A percentile compares a stretch with the other conserved stretches of the same genome.
These are phyloP conservation scores for Caenorhabditis japonica DNA, from an alignment of 2,888 invertebrate genomes.

Conservation along the genomic window DNA sequence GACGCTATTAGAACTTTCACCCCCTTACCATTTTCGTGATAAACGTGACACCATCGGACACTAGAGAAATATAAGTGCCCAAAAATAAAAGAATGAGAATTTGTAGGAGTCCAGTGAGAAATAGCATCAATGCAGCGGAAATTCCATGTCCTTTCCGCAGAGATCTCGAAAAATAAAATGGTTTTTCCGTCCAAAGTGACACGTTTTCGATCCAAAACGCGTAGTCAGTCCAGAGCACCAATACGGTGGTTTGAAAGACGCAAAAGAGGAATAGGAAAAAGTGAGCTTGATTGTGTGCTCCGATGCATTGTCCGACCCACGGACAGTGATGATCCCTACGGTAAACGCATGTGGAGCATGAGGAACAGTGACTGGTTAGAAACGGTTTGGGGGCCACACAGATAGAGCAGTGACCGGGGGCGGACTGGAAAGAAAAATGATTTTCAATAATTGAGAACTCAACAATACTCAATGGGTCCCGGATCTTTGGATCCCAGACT, in stretches of 20 bases:
- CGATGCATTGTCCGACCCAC: conserved; percentile 42
- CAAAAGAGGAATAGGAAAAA: conserved; percentile 34
- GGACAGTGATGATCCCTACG: conserved; percentile 46
- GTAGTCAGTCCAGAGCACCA: conserved; percentile 23
- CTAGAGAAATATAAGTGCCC: conserved; percentile 11
- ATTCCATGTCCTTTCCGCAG: background rate
- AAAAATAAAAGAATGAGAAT: conserved; percentile 20
- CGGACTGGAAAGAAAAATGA: background rate
- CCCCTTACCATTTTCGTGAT: conserved; percentile 14
- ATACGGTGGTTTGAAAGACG: conserved; percentile 15
- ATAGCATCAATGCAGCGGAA: background rate
- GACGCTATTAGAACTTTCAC: too few relatives aligned
- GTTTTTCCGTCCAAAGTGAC: background rate
- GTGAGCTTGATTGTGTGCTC: conserved; percentile 42
- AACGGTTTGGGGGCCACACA: conserved; percentile 11
- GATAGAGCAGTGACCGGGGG: background rate
- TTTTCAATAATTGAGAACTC: conserved; percentile 5
- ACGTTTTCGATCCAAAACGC: conserved; percentile 23
- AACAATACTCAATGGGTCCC: too few relatives aligned
- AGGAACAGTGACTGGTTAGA: conserved; percentile 18
- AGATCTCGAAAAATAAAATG: too few relatives aligned
- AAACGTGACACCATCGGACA: conserved; percentile 21
- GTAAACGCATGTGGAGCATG: conserved; percentile 36
- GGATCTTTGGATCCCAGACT: too few relatives aligned
- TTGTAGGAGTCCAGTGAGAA: conserved; percentile 7